Evolutionary conservation across 2,113 vertebrate species (phyloP).

Genomic region (Carollia perspicillata): DNA sequence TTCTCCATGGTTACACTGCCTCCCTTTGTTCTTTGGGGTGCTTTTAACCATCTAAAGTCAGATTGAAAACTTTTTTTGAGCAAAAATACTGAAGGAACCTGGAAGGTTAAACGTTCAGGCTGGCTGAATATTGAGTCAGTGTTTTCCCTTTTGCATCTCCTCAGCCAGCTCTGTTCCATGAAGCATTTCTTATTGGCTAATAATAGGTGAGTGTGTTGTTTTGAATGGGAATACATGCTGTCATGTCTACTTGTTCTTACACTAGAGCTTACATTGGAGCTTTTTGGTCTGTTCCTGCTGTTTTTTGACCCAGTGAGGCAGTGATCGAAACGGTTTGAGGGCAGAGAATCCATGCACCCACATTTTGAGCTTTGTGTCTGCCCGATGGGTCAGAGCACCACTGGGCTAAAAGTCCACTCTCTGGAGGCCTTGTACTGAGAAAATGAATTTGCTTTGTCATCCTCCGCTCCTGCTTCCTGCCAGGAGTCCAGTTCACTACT

Average conservation of each 20-base stretch:
- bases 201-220: slow-evolving; percentile 22
- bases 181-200: slow-evolving; percentile 28
- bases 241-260: neutral
- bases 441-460: slow-evolving; percentile 81
- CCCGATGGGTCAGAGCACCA: neutral
- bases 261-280: neutral
- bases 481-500: neutral
- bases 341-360: neutral
- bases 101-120: neutral
- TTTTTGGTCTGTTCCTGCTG: neutral
- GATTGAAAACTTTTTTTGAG: neutral
- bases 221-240: neutral
- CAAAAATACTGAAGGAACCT: neutral
- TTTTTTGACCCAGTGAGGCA: neutral
- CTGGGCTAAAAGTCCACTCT: neutral
- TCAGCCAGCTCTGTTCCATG: neutral
- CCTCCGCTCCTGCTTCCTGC: slow-evolving; percentile 62
- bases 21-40: neutral
- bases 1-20: neutral
- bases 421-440: neutral
- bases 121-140: neutral
- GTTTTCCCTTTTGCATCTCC: neutral
- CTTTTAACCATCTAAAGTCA: neutral
- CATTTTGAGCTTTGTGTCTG: neutral
- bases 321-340: neutral